phyloP scores from a whole-genome alignment of 2,797 vertebrate genomes.

The Limnodromus scolopaceus region DNA sequence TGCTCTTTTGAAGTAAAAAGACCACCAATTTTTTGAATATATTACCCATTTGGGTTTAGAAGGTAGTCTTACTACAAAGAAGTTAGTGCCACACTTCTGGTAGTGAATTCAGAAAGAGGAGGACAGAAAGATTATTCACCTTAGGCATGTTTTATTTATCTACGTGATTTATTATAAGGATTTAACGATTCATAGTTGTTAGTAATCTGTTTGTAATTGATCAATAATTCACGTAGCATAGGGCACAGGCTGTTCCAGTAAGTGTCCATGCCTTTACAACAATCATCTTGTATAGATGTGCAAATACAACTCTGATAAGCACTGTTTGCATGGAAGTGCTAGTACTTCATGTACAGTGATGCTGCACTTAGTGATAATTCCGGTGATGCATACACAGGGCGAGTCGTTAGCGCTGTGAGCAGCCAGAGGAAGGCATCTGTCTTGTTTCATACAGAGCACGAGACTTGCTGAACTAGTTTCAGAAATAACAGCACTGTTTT shows the following conservation, averaged over 20 bases:
- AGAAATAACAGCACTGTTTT: not conserved
- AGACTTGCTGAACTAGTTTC: not conserved
- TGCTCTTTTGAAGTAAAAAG: not conserved
- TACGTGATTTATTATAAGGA: slow-evolving; percentile 29
- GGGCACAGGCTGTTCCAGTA: not conserved
- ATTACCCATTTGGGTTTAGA: not conserved
- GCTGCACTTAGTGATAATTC: not conserved
- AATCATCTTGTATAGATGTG: slow-evolving; percentile 14
- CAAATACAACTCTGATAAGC: slow-evolving; percentile 51
- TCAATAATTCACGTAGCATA: slow-evolving; percentile 58
- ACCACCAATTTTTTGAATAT: not conserved
- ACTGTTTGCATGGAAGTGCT: slow-evolving; percentile 2
- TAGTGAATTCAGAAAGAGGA: not conserved
- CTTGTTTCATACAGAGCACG: not conserved
- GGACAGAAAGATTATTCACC: slow-evolving; percentile 17
- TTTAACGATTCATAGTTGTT: slow-evolving; percentile 40
- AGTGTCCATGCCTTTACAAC: not conserved
- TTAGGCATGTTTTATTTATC: slow-evolving; percentile 39
- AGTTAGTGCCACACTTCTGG: not conserved
- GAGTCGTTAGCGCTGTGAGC: not conserved
- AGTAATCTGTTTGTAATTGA: slow-evolving; percentile 61
- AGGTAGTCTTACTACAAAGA: not conserved
- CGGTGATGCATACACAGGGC: not conserved
- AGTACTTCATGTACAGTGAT: not conserved
- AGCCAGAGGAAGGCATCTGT: not conserved